A percentile compares a stretch with the other conserved stretches of the same genome.
phyloP scores from a whole-genome alignment of 2,113 vertebrate genomes.

The Grallaria varia region DNA sequence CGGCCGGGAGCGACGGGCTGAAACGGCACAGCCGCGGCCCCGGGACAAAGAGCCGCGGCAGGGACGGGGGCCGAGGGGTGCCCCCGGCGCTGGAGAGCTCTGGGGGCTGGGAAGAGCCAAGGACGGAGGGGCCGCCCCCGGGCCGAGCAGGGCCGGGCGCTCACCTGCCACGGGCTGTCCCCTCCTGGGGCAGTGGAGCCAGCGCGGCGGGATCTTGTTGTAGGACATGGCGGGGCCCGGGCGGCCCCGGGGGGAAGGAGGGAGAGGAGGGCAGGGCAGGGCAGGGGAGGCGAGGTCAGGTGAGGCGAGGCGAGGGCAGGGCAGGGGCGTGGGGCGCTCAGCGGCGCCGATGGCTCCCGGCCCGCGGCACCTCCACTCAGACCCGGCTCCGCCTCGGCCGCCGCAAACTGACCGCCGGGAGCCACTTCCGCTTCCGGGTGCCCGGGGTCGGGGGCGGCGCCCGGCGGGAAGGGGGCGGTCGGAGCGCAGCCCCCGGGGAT shows the following conservation, averaged over 20 bases:
- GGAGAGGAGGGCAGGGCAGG: not conserved
- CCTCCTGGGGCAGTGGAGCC: constrained; percentile 92
- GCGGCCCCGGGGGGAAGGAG: not conserved
- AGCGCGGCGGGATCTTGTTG: constrained; percentile 90
- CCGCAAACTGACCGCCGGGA: constrained; percentile 60
- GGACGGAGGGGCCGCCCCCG: not conserved
- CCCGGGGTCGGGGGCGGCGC: not conserved
- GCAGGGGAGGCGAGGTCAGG: too few relatives aligned
- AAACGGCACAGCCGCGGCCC: not conserved
- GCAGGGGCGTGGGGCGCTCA: not conserved
- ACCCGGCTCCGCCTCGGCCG: constrained; percentile 23
- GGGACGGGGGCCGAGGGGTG: not conserved
- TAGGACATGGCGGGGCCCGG: constrained; percentile 80
- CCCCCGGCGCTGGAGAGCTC: not conserved
- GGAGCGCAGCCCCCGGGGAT: too few relatives aligned
- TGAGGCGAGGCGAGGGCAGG: too few relatives aligned
- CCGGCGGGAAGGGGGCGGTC: not conserved
- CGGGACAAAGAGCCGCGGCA: not conserved
- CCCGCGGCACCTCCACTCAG: constrained; percentile 67
- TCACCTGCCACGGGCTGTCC: constrained; percentile 93
- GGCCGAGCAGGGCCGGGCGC: not conserved
- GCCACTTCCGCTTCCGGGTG: constrained; percentile 3
- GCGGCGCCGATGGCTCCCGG: not conserved
- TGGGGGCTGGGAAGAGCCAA: too few relatives aligned
- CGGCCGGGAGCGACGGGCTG: fast-evolving